Percentiles rank a stretch among this genome's conserved stretches.
Evolutionary conservation across 2,888 invertebrate species (phyloP).

Genomic region (Lasioglossum vierecki): DNA sequence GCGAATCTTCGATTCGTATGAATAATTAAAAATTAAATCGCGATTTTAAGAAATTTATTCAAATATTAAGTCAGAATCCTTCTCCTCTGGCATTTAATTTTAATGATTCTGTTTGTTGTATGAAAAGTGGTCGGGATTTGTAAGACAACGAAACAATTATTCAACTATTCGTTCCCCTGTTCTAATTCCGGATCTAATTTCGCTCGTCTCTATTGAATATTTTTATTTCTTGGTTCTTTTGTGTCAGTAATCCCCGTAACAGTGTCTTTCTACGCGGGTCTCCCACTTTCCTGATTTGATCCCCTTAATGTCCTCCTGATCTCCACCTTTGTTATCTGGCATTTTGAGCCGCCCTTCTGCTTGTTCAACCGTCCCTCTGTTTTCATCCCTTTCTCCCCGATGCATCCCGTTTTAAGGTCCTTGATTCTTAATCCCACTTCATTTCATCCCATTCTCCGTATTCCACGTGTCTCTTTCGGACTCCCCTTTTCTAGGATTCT

Average conservation of each 20-base stretch:
- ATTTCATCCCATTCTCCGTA: conserved; percentile 33
- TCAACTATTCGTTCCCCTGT: background rate
- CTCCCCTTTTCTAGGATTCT: conserved; percentile 41
- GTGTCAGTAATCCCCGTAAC: background rate
- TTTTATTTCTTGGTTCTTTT: background rate
- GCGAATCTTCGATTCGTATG: too few relatives aligned
- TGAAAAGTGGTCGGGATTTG: background rate
- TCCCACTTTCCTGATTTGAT: background rate
- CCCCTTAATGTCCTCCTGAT: background rate
- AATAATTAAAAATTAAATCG: too few relatives aligned
- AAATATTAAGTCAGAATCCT: background rate
- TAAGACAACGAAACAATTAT: background rate
- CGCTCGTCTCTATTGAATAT: background rate
- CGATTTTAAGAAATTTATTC: too few relatives aligned
- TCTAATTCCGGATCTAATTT: background rate
- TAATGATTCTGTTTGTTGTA: too few relatives aligned
- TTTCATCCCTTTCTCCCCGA: background rate
- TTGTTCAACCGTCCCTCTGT: background rate
- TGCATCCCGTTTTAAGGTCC: conserved; percentile 21
- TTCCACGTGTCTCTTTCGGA: conserved; percentile 37
- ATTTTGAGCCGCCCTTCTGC: background rate
- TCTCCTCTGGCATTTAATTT: too few relatives aligned
- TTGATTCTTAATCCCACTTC: conserved; percentile 34
- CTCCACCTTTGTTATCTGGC: background rate
- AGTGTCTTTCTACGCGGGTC: background rate